A percentile compares a stretch with the other conserved stretches of the same genome.
Conservation (phyloP, 1,140 invertebrate genomes). For the Rhopalosiphum maidis region DNA sequence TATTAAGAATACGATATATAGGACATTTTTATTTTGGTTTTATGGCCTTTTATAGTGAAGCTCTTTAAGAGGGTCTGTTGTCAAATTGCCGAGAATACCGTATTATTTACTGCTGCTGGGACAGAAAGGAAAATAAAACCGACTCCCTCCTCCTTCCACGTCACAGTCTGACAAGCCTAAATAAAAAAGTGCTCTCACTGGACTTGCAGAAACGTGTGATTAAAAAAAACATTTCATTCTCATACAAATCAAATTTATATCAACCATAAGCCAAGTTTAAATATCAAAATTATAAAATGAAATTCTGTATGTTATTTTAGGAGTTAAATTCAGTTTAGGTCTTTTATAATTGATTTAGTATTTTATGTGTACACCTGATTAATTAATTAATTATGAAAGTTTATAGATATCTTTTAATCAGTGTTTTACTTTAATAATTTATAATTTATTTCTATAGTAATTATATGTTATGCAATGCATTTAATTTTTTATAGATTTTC, state of each 20-base stretch:
- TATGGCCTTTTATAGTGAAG: slow-evolving; percentile 43
- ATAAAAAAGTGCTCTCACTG: slow-evolving; percentile 10
- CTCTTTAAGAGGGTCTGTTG: slow-evolving; percentile 45
- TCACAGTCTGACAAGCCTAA: background rate
- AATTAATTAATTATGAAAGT: background rate
- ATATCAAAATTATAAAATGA: background rate
- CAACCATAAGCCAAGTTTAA: background rate
- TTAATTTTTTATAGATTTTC: too few species aligned
- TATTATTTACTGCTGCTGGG: slow-evolving; percentile 42
- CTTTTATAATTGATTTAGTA: background rate
- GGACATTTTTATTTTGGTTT: slow-evolving; percentile 50
- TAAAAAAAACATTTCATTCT: background rate
- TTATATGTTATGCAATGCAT: too few species aligned
- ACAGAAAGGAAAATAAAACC: slow-evolving; percentile 39
- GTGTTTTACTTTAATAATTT: too few species aligned
- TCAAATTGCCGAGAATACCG: slow-evolving; percentile 36
- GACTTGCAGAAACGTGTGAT: background rate
- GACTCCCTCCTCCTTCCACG: too few species aligned
- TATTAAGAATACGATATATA: slow-evolving; percentile 44
- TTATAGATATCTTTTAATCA: too few species aligned
- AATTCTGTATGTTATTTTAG: background rate
- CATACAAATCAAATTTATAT: background rate
- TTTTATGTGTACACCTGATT: background rate
- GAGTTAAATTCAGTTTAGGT: background rate
- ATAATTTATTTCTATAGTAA: too few species aligned